These are phyloP conservation scores for Phyto melanocephala DNA, from an alignment of 2,888 invertebrate species.

Conservation along the genomic window DNA sequence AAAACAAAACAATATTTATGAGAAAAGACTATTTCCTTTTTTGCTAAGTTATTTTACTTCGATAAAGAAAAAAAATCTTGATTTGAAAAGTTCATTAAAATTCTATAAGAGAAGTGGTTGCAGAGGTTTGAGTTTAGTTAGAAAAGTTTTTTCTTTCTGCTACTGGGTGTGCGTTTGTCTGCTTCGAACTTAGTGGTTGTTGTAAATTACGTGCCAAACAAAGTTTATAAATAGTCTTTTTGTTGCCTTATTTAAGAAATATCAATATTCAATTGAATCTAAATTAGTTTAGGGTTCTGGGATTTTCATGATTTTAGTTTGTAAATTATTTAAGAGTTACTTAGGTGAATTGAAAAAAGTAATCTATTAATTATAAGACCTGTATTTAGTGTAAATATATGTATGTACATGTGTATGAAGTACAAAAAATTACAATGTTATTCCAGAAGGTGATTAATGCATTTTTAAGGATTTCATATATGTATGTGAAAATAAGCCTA, in stretches of 20 bases:
- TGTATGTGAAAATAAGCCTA: no score
- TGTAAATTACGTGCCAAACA: background rate
- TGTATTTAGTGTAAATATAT: no score
- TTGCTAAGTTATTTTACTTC: background rate
- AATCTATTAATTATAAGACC: background rate
- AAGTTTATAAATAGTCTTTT: background rate
- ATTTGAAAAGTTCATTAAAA: conserved; percentile 16
- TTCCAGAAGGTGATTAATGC: no score
- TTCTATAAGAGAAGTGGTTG: conserved; percentile 12
- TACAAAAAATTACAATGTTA: no score
- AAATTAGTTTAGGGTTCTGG: background rate
- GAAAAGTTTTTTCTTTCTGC: background rate
- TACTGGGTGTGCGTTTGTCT: background rate
- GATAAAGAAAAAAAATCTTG: background rate
- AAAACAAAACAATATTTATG: no score
- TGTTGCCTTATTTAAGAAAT: background rate
- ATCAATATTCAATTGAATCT: background rate
- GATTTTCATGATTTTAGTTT: background rate
- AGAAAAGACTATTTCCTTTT: no score
- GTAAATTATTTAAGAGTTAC: conserved; percentile 19
- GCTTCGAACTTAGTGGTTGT: no score
- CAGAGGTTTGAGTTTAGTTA: background rate
- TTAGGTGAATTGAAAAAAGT: background rate
- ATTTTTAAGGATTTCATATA: no score
- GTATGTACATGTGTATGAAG: no score